Percentiles rank a stretch among this genome's conserved stretches.
phyloP scores from a whole-genome alignment of 2,113 vertebrate genomes.

The Dinomys branickii region DNA sequence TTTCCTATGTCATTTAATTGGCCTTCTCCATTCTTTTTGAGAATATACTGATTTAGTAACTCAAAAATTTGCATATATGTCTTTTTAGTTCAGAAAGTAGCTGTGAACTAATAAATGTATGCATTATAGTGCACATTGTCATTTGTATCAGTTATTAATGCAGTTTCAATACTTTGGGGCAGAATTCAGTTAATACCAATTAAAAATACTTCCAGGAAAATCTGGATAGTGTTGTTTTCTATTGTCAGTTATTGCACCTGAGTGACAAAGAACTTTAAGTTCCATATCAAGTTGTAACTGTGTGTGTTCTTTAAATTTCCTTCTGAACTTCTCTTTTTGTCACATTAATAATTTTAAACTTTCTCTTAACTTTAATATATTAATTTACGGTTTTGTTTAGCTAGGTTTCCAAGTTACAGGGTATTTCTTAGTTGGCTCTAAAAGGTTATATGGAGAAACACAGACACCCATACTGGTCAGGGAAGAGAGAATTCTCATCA shows the following conservation, averaged over 20 bases:
- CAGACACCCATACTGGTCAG: not conserved
- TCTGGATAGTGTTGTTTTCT: not conserved
- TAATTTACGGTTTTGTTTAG: not conserved
- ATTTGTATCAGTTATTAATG: not conserved
- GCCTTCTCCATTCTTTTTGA: constrained; percentile 17
- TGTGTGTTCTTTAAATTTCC: not conserved
- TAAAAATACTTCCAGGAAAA: not conserved
- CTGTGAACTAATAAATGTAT: not conserved
- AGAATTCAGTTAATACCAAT: not conserved
- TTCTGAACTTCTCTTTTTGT: not conserved
- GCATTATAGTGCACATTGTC: not conserved
- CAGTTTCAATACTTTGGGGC: not conserved
- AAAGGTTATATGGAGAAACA: not conserved
- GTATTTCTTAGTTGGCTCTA: not conserved
- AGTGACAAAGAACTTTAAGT: not conserved
- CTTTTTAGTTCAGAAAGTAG: not conserved
- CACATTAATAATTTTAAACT: constrained; percentile 30
- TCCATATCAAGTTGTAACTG: not conserved
- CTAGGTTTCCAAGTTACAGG: not conserved
- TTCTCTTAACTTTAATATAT: not conserved
- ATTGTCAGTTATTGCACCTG: not conserved
- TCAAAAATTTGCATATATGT: not conserved
- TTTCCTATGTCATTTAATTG: not conserved
- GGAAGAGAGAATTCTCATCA: not conserved
- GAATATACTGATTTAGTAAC: constrained; percentile 26